Base-by-base conservation (phyloP, 2,113 vertebrate species). In the Columbina picui region DNA sequence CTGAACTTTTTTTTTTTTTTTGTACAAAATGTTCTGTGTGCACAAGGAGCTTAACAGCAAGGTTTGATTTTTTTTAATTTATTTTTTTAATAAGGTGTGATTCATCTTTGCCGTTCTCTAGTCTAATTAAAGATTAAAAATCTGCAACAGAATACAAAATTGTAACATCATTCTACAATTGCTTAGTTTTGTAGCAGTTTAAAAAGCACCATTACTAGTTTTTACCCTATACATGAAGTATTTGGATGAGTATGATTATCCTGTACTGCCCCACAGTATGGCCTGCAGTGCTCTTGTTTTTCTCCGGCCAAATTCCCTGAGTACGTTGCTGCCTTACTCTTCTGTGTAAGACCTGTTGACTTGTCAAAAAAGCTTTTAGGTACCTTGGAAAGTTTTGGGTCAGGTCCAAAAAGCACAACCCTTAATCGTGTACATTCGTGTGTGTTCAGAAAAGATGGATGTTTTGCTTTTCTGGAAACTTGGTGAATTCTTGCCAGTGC, bases 41-140 rank as follows among this genome's bases (percentile, higher is more conserved):
- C 41, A 36, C 50, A 52, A 84, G 64, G 32, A 90, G 29, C 60
- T 92, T 92, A 88, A 93, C 90, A 75, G 86, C 65, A 91, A 91
- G 53, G 55, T 83, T 82, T 82, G 57, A 27, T 32, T 45, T 75
- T 73, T 57, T 57, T n/a, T 4, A 43, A 12, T 47, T 61, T 47
- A 22, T 90, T 85, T 91, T 92, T 89, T 89, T 75, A 79, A 80
- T 91, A 92, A 84, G 64, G 78, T 92, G 34, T 95, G 80, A 93
- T 94, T 95, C 73, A 95, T 96, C 73, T 71, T 88, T 89, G 47
- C 56, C 89, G n/a, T 92, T 93, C 52, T 95, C 34, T 86, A 34
- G 75, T 88, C 85, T 91, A 95, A 96, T 94, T 96, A 95, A 96
- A 92, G 82, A 77, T 88, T 85, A 61, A 91, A 93, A 93, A 77